A percentile compares a stretch with the other conserved stretches of the same genome.
These are phyloP conservation scores for Pollenia labialis DNA, from an alignment of 2,888 invertebrate species.

Conservation along the genomic window DNA sequence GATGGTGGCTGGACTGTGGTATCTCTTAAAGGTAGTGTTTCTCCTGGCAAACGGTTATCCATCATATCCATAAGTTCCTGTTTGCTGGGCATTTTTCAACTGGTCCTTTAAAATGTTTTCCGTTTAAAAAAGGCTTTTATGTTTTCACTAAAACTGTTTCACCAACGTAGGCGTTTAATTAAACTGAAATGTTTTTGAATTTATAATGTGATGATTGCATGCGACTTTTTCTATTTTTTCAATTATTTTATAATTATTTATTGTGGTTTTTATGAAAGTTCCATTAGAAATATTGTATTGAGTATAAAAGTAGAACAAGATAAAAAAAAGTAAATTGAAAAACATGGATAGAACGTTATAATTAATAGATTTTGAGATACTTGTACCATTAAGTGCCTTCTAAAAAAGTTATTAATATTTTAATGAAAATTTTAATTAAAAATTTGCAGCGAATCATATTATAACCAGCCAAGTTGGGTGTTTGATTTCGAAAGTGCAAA, in stretches of 20 bases:
- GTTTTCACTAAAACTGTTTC: background rate
- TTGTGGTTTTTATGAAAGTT: conserved; percentile 42
- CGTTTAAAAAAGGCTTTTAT: background rate
- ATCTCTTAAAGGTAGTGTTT: conserved; percentile 40
- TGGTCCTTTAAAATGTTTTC: background rate
- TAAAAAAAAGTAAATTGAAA: background rate
- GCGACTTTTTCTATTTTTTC: conserved; percentile 26
- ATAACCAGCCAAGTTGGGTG: background rate
- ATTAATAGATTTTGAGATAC: conserved; percentile 42
- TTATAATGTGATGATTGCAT: conserved; percentile 47
- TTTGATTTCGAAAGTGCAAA: too few relatives aligned
- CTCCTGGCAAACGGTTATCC: conserved; percentile 70
- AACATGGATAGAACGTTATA: background rate
- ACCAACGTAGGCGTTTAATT: conserved; percentile 27
- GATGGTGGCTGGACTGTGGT: conserved; percentile 27
- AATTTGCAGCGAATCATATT: background rate
- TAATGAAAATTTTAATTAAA: background rate
- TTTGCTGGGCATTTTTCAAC: conserved; percentile 61
- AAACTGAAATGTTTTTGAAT: conserved; percentile 43
- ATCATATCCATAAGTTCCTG: conserved; percentile 65
- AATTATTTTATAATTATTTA: conserved; percentile 27
- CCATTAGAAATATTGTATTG: background rate
- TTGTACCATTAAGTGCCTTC: background rate
- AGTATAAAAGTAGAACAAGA: conserved; percentile 5
- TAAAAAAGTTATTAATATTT: too few relatives aligned